Percentiles rank a stretch among this genome's conserved stretches.
Conservation (phyloP, 2,888 invertebrate species). For the Chymomyza amoena region DNA sequence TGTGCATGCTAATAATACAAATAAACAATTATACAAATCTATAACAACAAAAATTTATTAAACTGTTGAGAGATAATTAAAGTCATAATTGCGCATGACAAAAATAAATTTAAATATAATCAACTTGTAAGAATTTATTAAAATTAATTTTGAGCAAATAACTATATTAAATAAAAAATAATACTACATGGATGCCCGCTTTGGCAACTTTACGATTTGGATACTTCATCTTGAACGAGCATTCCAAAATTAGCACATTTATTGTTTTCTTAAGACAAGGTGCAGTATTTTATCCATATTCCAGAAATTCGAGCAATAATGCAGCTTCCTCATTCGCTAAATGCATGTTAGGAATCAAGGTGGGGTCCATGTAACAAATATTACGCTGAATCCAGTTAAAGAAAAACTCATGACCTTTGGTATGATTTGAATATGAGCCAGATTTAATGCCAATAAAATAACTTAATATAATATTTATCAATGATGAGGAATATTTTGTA, state of each 20-base stretch:
- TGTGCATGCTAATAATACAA: conserved; percentile 16
- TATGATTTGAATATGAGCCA: neutral
- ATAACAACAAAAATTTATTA: conserved; percentile 21
- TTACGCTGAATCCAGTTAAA: neutral
- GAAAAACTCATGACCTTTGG: neutral
- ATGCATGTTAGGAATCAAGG: no score
- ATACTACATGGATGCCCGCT: neutral
- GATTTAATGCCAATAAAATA: neutral
- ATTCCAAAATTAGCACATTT: no score
- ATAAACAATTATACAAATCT: conserved; percentile 21
- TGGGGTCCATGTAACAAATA: no score
- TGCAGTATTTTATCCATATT: no score
- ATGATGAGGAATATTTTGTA: neutral
- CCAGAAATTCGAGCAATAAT: no score
- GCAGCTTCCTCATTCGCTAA: no score
- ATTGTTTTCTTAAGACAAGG: no score
- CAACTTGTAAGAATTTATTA: conserved; percentile 4
- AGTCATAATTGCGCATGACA: neutral
- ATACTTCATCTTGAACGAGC: no score
- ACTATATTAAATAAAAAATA: neutral
- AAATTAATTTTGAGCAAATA: neutral
- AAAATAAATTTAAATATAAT: neutral
- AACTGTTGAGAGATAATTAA: neutral
- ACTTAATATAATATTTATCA: neutral
- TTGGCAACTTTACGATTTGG: neutral